phyloP scores from a whole-genome alignment of 2,113 vertebrate species.

The Phylloscopus trochilus region DNA sequence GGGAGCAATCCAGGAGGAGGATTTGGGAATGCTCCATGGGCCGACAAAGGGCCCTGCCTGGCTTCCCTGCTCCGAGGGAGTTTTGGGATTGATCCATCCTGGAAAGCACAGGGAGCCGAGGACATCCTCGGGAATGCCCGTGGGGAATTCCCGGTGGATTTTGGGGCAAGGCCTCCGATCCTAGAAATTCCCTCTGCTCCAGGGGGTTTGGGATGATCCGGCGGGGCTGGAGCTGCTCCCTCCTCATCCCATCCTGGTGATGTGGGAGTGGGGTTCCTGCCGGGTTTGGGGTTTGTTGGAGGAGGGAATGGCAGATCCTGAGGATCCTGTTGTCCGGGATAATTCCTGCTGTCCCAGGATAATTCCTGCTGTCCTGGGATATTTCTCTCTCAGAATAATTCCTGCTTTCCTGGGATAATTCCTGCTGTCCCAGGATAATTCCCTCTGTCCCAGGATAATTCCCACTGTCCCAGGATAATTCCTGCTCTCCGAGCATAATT shows the following conservation, averaged over 20 bases:
- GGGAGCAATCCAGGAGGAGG: neutral
- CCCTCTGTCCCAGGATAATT: no score
- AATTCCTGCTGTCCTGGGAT: no score
- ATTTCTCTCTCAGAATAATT: no score
- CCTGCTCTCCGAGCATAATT: no score
- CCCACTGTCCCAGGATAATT: no score
- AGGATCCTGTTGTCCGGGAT: constrained; percentile 73
- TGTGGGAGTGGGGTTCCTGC: neutral
- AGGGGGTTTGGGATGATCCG: neutral
- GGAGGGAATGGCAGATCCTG: constrained; percentile 66
- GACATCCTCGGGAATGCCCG: rapidly evolving
- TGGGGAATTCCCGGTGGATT: rapidly evolving
- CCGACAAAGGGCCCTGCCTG: rapidly evolving
- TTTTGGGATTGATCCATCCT: neutral
- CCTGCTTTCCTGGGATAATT: no score
- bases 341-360: rapidly evolving
- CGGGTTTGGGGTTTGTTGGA: constrained; percentile 50
- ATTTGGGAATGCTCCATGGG: neutral
- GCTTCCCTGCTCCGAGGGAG: neutral
- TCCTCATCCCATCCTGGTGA: rapidly evolving
- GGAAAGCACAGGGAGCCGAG: rapidly evolving
- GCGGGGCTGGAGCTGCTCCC: neutral
- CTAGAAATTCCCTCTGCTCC: neutral
- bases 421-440: no score
- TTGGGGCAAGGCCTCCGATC: neutral